Conservation (phyloP, 2,113 vertebrate species). For the Protobothrops flavoviridis region DNA sequence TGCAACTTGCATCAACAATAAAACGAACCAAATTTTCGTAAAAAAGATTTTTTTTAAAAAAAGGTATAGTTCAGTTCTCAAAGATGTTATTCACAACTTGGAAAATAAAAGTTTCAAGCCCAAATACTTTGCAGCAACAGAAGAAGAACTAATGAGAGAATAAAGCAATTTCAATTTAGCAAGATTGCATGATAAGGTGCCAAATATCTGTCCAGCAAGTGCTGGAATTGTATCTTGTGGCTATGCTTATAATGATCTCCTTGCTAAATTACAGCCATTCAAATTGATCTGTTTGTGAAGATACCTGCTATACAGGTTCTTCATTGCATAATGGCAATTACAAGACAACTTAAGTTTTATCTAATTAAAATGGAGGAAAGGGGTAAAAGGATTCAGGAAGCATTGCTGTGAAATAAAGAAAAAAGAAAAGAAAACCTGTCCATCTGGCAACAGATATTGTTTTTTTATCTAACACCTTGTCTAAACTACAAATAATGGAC, state of each 20-base stretch:
- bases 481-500: background rate
- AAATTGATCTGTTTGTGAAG: background rate
- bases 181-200: background rate
- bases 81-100: background rate
- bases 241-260: slow-evolving; percentile 8
- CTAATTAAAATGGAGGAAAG: slow-evolving; percentile 1
- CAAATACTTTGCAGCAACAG: background rate
- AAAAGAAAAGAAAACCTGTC: background rate
- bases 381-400: background rate
- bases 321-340: background rate
- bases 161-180: background rate
- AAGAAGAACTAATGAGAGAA: background rate
- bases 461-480: background rate
- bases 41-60: background rate
- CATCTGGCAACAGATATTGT: background rate
- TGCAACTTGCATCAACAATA: background rate
- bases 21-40: background rate
- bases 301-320: background rate
- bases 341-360: background rate
- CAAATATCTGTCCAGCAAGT: background rate
- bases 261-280: slow-evolving; percentile 1
- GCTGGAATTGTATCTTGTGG: background rate
- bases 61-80: background rate
- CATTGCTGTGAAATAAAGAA: background rate
- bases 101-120: background rate